Evolutionary conservation across 2,113 vertebrate genomes (phyloP), one percentile per base, ranked within the genome.

Genomic region (Xenotilapia caudafasciata): DNA sequence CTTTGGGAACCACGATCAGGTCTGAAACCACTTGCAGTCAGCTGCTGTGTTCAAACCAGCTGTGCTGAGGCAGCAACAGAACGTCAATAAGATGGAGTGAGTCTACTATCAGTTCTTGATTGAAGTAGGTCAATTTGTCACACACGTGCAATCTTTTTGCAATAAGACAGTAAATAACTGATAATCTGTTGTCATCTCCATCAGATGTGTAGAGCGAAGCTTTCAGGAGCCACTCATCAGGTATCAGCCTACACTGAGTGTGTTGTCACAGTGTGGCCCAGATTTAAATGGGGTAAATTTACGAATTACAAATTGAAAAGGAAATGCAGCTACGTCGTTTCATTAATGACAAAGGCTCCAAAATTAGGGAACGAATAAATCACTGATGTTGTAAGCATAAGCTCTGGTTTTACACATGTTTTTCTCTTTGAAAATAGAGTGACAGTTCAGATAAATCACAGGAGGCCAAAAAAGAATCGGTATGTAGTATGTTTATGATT

Each of bases 241-340:
- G 28, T 33, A 33, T 2, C 56, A 60, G 15, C 28, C 0, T 0
- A 60, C 2, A 33, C 15, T 10, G 56, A 60, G 56, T 60, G 26
- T 31, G 56, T 17, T 31, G 56, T 60, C 56, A 15, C 26, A 17
- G 5, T 19, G 56, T 19, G 56, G 15, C 56, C 56, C 28, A 31
- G 15, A 10, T 60, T 31, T 17, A 60, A 60, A 33, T 19, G 56
- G 28, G 58, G 28, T 19, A 62, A 62, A 62, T 62, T 35, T 62
- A 11, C 2, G 0, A 60, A 60, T 60, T 0, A 28, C 0, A 31
- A 31, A 58, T 28, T 6, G 0, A 60, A 17, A 31, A 10, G 28
- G 2, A 62, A 19, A 62, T 62, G 2, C 58, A 62, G 58, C 58
- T 62, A 62, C 3, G 1, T 62, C 2, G 0, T 62, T 62, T 62